phyloP scores from a whole-genome alignment of 2,888 invertebrate species.

The Sphaerophoria rueppellii region DNA sequence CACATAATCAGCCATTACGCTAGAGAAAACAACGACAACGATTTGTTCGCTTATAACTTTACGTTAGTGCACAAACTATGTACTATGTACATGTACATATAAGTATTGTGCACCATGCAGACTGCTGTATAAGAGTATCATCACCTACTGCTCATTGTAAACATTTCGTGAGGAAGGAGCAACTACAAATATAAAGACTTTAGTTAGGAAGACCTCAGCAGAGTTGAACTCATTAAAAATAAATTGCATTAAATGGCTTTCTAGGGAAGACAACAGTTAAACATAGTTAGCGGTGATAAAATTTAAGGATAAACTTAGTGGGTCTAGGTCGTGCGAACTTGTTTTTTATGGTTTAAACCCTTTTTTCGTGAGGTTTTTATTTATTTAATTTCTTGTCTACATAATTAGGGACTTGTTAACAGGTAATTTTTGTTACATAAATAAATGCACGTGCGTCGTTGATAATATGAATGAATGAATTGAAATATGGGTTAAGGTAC shows the following conservation, averaged over 20 bases:
- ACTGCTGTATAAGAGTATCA: too few relatives aligned
- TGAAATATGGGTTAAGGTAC: too few relatives aligned
- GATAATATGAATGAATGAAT: too few relatives aligned
- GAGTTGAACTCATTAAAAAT: conserved; percentile 55
- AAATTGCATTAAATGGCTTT: conserved; percentile 58
- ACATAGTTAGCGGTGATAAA: conserved; percentile 13
- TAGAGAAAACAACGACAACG: conserved; percentile 47
- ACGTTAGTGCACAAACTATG: conserved; percentile 1
- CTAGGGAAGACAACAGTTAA: conserved; percentile 26
- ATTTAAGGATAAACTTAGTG: too few relatives aligned
- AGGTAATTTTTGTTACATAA: too few relatives aligned
- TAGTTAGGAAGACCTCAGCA: conserved; percentile 25
- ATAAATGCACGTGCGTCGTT: too few relatives aligned
- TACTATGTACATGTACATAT: neutral
- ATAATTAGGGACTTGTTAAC: too few relatives aligned
- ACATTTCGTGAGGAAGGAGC: conserved; percentile 15
- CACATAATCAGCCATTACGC: neutral
- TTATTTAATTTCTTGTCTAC: too few relatives aligned
- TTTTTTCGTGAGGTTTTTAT: too few relatives aligned
- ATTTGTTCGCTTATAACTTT: conserved; percentile 30
- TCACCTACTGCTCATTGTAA: neutral
- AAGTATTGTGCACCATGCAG: neutral
- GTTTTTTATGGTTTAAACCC: too few relatives aligned
- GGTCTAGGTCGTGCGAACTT: too few relatives aligned
- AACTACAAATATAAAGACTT: conserved; percentile 4